phyloP scores from a whole-genome alignment of 1,140 invertebrate genomes.

The Leptopilina clavipes region DNA sequence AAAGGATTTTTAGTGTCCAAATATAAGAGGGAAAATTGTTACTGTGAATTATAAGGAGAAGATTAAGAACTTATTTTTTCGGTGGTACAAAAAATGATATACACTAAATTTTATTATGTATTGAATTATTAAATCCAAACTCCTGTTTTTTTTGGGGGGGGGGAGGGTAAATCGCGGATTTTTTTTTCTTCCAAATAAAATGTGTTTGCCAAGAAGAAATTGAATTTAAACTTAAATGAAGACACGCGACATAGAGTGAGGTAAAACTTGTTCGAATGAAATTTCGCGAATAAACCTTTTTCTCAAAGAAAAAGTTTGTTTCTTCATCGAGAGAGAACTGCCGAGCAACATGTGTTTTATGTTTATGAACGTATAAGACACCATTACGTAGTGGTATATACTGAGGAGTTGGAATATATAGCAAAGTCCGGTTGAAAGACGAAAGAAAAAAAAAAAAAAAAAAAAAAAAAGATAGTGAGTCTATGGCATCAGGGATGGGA shows the following conservation, averaged over 20 bases:
- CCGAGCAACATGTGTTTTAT: conserved; percentile 6
- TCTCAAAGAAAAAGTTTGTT: conserved; percentile 2
- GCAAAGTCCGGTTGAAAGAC: neutral
- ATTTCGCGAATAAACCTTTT: conserved; percentile 20
- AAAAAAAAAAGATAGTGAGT: neutral
- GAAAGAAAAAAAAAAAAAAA: neutral
- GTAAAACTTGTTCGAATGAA: conserved; percentile 1
- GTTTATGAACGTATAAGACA: conserved; percentile 7
- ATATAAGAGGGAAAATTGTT: too few species aligned
- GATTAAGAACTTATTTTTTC: too few species aligned
- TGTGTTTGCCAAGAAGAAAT: neutral
- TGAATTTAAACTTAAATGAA: neutral
- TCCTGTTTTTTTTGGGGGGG: too few species aligned
- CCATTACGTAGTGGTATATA: neutral
- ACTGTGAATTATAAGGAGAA: too few species aligned
- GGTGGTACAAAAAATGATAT: too few species aligned
- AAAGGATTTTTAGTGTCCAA: too few species aligned
- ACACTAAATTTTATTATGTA: too few species aligned
- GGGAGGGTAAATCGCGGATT: too few species aligned
- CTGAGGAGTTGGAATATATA: neutral
- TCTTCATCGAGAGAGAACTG: neutral
- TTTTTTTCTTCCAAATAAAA: neutral
- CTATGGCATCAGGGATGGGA: conserved; percentile 35
- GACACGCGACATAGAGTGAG: neutral
- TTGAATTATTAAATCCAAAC: too few species aligned